A percentile compares a stretch with the other conserved stretches of the same genome.
Conservation (phyloP, 23 tunicate species). For the Trididemnum nubilum region DNA sequence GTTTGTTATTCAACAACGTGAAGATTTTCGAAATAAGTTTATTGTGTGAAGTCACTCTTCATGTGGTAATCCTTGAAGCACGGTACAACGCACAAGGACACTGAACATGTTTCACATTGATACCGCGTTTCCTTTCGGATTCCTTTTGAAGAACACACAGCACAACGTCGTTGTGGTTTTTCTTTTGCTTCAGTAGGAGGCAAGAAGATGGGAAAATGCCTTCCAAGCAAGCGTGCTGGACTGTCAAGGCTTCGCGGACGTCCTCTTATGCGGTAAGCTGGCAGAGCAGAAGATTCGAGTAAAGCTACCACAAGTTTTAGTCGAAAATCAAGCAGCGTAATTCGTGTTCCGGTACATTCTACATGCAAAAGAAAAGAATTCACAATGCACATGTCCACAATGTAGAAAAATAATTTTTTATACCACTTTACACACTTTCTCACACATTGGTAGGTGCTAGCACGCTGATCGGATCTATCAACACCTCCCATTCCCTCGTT, state of each 20-base stretch:
- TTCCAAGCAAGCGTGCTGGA: conserved; percentile 16
- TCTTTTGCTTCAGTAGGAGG: conserved; percentile 12
- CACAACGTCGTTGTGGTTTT: conserved; percentile 12
- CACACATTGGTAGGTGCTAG: conserved; percentile 8
- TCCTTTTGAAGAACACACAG: neutral
- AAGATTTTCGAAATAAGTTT: too few species aligned
- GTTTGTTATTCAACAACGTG: too few species aligned
- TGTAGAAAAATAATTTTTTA: conserved; percentile 21
- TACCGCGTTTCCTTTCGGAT: conserved; percentile 6
- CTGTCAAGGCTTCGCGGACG: conserved; percentile 18
- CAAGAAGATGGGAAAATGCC: conserved; percentile 1
- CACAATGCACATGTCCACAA: conserved; percentile 26
- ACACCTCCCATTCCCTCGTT: conserved; percentile 25
- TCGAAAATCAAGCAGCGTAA: neutral
- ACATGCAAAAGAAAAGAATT: neutral
- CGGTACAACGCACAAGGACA: conserved; percentile 17
- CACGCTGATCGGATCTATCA: conserved; percentile 19
- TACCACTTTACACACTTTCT: conserved; percentile 19
- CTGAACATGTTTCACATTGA: conserved; percentile 17
- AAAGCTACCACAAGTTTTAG: conserved; percentile 3
- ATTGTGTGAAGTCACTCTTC: too few species aligned
- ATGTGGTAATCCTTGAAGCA: conserved; percentile 17
- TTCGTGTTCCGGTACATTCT: neutral
- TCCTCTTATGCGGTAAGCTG: conserved; percentile 20
- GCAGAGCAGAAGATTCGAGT: neutral